These are phyloP conservation scores for Plebejus argus DNA, from an alignment of 2,888 invertebrate genomes.

Conservation along the genomic window DNA sequence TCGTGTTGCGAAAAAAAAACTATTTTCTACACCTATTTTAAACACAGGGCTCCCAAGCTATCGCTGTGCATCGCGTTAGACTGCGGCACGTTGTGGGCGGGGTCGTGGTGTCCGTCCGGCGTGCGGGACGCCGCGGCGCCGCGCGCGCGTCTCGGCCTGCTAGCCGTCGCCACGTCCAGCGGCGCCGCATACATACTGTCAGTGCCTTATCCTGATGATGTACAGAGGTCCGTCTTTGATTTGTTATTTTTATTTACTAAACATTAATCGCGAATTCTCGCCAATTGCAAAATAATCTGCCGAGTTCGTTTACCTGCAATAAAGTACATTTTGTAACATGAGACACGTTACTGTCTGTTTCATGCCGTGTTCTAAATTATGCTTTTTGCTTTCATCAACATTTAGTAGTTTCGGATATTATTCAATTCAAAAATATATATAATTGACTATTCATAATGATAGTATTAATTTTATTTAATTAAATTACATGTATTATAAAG, in stretches of 20 bases:
- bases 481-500: background rate
- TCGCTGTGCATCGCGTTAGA: slow-evolving; percentile 82
- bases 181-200: slow-evolving; percentile 83
- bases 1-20: too few species aligned
- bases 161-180: slow-evolving; percentile 85
- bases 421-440: too few species aligned
- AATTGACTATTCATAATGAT: too few species aligned
- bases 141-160: slow-evolving; percentile 78
- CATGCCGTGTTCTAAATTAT: too few species aligned
- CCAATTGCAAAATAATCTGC: too few species aligned
- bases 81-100: slow-evolving; percentile 83
- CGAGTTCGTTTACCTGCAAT: too few species aligned
- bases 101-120: slow-evolving; percentile 90
- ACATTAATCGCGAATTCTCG: background rate
- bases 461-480: too few species aligned
- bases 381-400: too few species aligned
- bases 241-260: background rate
- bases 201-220: slow-evolving; percentile 73
- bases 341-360: too few species aligned
- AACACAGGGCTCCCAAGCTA: slow-evolving; percentile 54
- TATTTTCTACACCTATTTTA: too few species aligned
- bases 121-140: slow-evolving; percentile 68
- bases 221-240: slow-evolving; percentile 49
- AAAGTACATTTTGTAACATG: too few species aligned
- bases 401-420: too few species aligned